Conservation (phyloP, 2,797 vertebrate species). For the Sorex maritimensis region DNA sequence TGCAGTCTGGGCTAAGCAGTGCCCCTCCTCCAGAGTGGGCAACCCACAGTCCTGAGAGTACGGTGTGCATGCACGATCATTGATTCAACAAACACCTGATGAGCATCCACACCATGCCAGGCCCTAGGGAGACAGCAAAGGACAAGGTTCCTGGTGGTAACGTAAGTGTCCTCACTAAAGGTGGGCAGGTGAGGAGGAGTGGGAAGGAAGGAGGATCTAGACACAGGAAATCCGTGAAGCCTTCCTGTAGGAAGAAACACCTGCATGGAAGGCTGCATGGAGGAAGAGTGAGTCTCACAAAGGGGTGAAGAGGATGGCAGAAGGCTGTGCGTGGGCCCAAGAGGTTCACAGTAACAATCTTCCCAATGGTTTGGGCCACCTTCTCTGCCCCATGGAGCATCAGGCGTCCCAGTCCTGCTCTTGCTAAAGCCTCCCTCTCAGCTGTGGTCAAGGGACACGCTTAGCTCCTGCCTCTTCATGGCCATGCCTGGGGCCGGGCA, state of each 20-base stretch:
- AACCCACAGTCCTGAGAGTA: neutral
- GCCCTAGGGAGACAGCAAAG: neutral
- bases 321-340: neutral
- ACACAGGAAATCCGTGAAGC: neutral
- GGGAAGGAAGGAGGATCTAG: neutral
- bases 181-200: too few relatives aligned
- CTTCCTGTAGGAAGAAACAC: constrained; percentile 31
- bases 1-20: neutral
- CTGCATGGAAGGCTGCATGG: neutral
- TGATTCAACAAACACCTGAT: neutral
- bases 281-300: neutral
- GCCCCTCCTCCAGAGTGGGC: neutral
- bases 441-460: neutral
- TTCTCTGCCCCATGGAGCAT: neutral
- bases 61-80: neutral
- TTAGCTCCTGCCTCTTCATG: neutral
- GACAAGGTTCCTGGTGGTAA: too few relatives aligned
- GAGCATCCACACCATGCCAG: neutral
- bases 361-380: neutral
- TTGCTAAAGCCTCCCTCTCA: neutral
- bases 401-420: neutral
- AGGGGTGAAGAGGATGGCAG: neutral
- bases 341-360: neutral
- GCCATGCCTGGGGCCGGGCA: too few relatives aligned
- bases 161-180: neutral